phyloP scores from a whole-genome alignment of 2,797 vertebrate species.

The Xyrichtys novacula region DNA sequence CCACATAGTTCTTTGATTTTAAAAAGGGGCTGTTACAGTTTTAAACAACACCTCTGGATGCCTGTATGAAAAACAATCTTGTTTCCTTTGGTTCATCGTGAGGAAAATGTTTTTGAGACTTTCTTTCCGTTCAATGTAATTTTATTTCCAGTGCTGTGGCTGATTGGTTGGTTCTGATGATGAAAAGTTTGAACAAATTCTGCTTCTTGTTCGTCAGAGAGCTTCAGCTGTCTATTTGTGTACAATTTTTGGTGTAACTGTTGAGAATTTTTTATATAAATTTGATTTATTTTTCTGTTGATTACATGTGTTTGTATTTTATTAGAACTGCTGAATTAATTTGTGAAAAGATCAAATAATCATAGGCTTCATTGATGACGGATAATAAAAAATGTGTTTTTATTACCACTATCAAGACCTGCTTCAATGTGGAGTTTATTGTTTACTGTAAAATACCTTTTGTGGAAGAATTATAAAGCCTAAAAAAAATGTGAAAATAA shows the following conservation, averaged over 20 bases:
- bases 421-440: neutral
- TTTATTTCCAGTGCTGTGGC: constrained; percentile 27
- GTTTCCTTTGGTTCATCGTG: neutral
- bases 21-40: neutral
- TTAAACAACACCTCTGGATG: neutral
- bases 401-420: constrained; percentile 28
- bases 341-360: constrained; percentile 49
- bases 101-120: neutral
- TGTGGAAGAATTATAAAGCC: neutral
- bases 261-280: constrained; percentile 21
- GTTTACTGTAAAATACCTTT: neutral
- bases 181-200: neutral
- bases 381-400: constrained; percentile 60
- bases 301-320: constrained; percentile 19
- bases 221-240: constrained; percentile 1
- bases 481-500: neutral
- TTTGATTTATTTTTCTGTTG: constrained; percentile 21
- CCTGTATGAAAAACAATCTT: neutral
- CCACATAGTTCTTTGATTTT: neutral
- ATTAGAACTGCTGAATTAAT: constrained; percentile 46
- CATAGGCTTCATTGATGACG: constrained; percentile 45
- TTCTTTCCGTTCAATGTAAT: neutral
- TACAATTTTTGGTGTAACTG: constrained; percentile 18
- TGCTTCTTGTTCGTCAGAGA: constrained; percentile 12
- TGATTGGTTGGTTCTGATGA: constrained; percentile 2